phyloP scores from a whole-genome alignment of 2,888 invertebrate species.

The Aporophyla lueneburgensis region DNA sequence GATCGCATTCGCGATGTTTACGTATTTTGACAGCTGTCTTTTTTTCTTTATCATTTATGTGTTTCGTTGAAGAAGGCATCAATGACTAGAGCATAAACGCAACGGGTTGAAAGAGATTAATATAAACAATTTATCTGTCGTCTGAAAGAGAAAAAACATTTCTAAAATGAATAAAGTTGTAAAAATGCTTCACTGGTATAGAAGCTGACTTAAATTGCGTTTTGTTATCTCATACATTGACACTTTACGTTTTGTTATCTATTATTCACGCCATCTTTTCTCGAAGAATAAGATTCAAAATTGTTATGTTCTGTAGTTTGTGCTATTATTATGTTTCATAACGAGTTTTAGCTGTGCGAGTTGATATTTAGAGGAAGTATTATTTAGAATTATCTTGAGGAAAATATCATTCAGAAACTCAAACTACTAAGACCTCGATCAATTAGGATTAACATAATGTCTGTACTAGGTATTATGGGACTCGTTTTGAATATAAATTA shows the following conservation, averaged over 20 bases:
- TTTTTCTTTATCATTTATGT: neutral
- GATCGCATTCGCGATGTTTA: constrained; percentile 19
- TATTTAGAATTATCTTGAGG: neutral
- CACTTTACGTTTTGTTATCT: neutral
- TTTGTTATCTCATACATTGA: neutral
- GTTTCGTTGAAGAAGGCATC: accelerated
- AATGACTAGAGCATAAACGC: neutral
- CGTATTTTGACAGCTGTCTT: constrained; percentile 38
- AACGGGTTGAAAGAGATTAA: neutral
- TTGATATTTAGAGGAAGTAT: neutral
- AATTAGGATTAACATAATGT: neutral
- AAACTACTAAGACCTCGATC: neutral
- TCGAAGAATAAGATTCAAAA: neutral
- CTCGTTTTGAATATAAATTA: neutral
- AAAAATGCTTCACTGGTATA: neutral
- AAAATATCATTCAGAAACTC: neutral
- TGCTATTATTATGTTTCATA: neutral
- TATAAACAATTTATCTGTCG: too few relatives aligned
- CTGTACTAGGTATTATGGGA: neutral
- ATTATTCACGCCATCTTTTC: neutral
- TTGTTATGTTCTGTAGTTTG: neutral
- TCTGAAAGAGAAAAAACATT: neutral
- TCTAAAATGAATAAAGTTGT: neutral
- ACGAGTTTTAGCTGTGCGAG: neutral
- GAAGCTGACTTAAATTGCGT: neutral